These are phyloP conservation scores for Drosophila littoralis DNA, from an alignment of 1,140 invertebrate genomes.

Conservation along the genomic window DNA sequence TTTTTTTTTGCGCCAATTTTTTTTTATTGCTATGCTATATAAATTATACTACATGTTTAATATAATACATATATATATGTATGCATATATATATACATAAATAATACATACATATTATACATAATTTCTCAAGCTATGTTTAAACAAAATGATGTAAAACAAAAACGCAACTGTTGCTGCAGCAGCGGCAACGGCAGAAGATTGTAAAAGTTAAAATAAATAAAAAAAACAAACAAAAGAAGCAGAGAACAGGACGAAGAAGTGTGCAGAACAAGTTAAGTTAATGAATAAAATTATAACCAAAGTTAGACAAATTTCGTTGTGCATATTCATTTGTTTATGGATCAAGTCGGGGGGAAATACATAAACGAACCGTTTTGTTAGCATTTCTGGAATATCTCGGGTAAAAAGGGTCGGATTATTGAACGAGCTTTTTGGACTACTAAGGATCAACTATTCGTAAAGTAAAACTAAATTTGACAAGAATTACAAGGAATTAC, in stretches of 20 bases:
- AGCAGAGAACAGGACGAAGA: slow-evolving; percentile 19
- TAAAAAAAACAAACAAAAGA: slow-evolving; percentile 8
- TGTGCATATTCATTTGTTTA: not conserved
- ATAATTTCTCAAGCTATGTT: slow-evolving; percentile 74
- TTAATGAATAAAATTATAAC: slow-evolving; percentile 81
- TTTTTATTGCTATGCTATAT: slow-evolving; percentile 79
- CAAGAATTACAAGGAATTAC: too few species aligned
- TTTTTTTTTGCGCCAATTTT: slow-evolving; percentile 50
- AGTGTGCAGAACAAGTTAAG: slow-evolving; percentile 70
- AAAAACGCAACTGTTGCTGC: slow-evolving; percentile 45
- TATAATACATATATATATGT: slow-evolving; percentile 51
- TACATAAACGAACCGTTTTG: not conserved
- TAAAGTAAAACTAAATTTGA: too few species aligned
- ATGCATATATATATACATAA: slow-evolving; percentile 25
- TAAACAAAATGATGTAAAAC: slow-evolving; percentile 35
- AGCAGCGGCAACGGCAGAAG: slow-evolving; percentile 38
- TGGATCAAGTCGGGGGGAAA: not conserved
- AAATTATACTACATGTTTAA: slow-evolving; percentile 80
- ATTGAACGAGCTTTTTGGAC: too few species aligned
- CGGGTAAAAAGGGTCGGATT: too few species aligned
- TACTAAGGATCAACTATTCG: too few species aligned
- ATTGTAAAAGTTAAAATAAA: slow-evolving; percentile 28
- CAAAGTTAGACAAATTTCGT: slow-evolving; percentile 71
- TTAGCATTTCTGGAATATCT: too few species aligned
- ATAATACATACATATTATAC: slow-evolving; percentile 59